phyloP scores from a whole-genome alignment of 2,888 invertebrate genomes.

The Onthophagus sagittarius region DNA sequence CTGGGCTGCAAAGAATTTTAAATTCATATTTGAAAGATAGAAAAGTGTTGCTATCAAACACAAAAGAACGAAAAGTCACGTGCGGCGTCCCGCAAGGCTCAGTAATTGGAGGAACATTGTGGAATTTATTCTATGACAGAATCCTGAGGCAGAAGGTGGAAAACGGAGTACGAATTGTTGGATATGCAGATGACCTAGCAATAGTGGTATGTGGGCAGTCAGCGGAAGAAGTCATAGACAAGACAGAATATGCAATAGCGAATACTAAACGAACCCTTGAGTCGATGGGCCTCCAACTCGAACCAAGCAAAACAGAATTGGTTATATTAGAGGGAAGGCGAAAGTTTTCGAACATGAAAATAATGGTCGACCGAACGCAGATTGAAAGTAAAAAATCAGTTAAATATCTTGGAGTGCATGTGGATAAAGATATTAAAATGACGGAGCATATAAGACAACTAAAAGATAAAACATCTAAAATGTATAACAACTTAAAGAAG shows the following conservation, averaged over 20 bases:
- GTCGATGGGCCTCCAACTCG: background rate
- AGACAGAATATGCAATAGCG: constrained; percentile 6
- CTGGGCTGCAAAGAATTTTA: background rate
- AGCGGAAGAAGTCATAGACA: background rate
- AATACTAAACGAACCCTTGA: background rate
- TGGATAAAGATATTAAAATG: background rate
- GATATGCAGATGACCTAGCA: constrained; percentile 12
- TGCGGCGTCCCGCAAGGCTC: constrained; percentile 14
- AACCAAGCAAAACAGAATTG: background rate
- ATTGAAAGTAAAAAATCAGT: background rate
- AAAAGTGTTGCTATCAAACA: background rate
- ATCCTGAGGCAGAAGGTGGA: background rate
- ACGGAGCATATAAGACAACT: background rate
- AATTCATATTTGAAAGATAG: background rate
- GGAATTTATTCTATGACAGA: background rate
- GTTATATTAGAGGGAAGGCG: background rate
- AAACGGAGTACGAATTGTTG: background rate
- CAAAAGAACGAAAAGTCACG: background rate
- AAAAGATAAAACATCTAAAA: background rate
- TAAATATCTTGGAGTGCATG: constrained; percentile 17
- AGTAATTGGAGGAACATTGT: background rate
- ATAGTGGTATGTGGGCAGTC: constrained; percentile 4
- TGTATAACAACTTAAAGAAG: constrained; percentile 13
- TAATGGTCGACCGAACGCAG: background rate
- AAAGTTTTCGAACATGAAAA: background rate